Percentiles rank a stretch among this genome's conserved stretches.
Evolutionary conservation across 2,113 vertebrate species (phyloP).

Genomic region (Hippoglossus stenolepis): DNA sequence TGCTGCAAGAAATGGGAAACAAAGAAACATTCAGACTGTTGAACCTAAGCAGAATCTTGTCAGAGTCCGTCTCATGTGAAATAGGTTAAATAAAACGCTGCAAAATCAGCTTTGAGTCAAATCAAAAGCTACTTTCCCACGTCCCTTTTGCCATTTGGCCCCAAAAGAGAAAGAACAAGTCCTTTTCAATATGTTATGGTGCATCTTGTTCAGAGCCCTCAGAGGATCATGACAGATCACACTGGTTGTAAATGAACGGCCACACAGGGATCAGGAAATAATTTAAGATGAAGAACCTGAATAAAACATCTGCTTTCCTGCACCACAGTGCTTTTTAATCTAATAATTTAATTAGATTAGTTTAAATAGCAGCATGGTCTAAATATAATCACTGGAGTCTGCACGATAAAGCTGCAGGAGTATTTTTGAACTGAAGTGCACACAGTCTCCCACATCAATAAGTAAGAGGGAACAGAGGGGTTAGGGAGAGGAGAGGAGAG

Average conservation of each 20-base stretch:
- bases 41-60: no score
- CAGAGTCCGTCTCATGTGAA: background rate
- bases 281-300: no score
- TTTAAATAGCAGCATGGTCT: conserved; percentile 1
- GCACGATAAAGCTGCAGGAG: conserved; percentile 29
- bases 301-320: background rate
- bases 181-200: background rate
- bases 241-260: no score
- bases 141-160: no score
- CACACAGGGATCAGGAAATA: no score
- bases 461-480: conserved; percentile 52
- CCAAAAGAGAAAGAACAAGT: no score
- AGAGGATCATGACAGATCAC: no score
- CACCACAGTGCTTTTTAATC: background rate
- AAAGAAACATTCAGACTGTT: background rate
- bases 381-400: conserved; percentile 42
- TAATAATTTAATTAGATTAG: background rate
- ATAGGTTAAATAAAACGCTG: background rate
- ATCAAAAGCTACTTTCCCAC: no score
- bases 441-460: conserved; percentile 61
- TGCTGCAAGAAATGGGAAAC: conserved; percentile 82
- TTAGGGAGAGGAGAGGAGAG: no score
- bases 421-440: conserved; percentile 46
- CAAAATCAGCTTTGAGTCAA: no score
- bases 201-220: no score